A percentile compares a stretch with the other conserved stretches of the same genome.
phyloP scores from a whole-genome alignment of 2,888 invertebrate genomes.

The Diploptera punctata region DNA sequence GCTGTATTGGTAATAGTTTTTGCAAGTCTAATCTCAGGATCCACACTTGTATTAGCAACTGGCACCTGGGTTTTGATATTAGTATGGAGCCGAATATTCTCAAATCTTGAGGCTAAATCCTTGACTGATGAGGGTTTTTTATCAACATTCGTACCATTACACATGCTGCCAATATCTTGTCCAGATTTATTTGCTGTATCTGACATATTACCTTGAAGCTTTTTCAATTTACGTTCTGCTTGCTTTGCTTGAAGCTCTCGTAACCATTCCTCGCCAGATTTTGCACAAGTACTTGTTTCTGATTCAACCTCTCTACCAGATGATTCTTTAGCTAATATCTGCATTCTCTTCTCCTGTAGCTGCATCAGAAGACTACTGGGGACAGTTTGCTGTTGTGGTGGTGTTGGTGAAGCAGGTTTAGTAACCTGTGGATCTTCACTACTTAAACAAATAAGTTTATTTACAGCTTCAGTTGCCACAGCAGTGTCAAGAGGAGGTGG shows the following conservation, averaged over 20 bases:
- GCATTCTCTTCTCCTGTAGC: constrained; percentile 68
- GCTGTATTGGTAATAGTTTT: not conserved
- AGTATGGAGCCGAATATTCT: constrained; percentile 52
- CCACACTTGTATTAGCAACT: not conserved
- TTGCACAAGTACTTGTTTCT: constrained; percentile 41
- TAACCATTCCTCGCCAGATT: constrained; percentile 70
- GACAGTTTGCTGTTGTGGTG: constrained; percentile 26
- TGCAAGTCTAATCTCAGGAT: constrained; percentile 17
- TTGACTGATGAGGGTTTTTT: constrained; percentile 64
- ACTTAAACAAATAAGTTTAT: constrained; percentile 69
- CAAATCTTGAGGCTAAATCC: constrained; percentile 84
- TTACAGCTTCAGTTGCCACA: constrained; percentile 52
- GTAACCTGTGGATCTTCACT: constrained; percentile 31
- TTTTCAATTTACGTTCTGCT: constrained; percentile 65
- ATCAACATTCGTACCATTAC: not conserved
- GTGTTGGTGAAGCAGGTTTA: constrained; percentile 40
- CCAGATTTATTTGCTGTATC: constrained; percentile 47
- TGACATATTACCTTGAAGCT: constrained; percentile 52
- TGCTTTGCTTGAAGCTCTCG: constrained; percentile 83
- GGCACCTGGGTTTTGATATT: constrained; percentile 24
- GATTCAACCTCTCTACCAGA: constrained; percentile 44
- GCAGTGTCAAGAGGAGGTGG: constrained; percentile 57
- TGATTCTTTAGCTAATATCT: constrained; percentile 54
- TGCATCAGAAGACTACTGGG: constrained; percentile 63
- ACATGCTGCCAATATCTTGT: constrained; percentile 44